A percentile compares a stretch with the other conserved stretches of the same genome.
phyloP scores from a whole-genome alignment of 1,140 invertebrate genomes.

The Diorhabda carinulata region DNA sequence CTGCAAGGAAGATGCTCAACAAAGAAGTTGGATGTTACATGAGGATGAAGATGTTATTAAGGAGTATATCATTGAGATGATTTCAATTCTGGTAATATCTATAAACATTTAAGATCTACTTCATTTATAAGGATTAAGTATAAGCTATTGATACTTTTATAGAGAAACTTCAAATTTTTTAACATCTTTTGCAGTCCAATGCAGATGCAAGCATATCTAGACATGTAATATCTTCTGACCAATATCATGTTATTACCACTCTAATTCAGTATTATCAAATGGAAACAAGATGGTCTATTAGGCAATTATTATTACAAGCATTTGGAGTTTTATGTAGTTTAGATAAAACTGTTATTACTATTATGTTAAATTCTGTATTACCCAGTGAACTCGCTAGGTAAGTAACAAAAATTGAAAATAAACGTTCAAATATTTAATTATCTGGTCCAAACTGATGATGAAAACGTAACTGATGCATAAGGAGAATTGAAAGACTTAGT shows the following conservation, averaged over 20 bases:
- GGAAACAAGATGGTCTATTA: constrained; percentile 81
- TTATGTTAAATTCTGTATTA: constrained; percentile 79
- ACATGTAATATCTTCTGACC: constrained; percentile 70
- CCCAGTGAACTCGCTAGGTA: constrained; percentile 80
- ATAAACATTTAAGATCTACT: constrained; percentile 7
- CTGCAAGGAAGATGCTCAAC: constrained; percentile 89
- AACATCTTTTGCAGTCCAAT: constrained; percentile 62
- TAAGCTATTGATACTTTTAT: too few relatives aligned
- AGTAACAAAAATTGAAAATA: background rate
- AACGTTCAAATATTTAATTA: too few relatives aligned
- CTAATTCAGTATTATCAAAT: constrained; percentile 89
- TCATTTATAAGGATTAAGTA: too few relatives aligned
- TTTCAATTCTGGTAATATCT: constrained; percentile 73
- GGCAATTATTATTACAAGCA: constrained; percentile 73
- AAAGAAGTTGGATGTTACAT: constrained; percentile 88
- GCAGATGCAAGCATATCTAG: constrained; percentile 77
- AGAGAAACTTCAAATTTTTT: too few relatives aligned
- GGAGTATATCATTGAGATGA: constrained; percentile 76
- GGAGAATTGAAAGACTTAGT: too few relatives aligned
- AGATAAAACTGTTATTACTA: constrained; percentile 71
- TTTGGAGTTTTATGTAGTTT: constrained; percentile 84
- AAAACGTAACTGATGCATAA: too few relatives aligned
- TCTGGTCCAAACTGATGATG: too few relatives aligned
- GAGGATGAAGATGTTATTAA: constrained; percentile 86
- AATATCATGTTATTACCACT: constrained; percentile 70